Evolutionary conservation across 92 coral and sea anemone genomes (phyloP), one percentile per base, ranked within the genome.

Genomic region (Bergia puertoricense): DNA sequence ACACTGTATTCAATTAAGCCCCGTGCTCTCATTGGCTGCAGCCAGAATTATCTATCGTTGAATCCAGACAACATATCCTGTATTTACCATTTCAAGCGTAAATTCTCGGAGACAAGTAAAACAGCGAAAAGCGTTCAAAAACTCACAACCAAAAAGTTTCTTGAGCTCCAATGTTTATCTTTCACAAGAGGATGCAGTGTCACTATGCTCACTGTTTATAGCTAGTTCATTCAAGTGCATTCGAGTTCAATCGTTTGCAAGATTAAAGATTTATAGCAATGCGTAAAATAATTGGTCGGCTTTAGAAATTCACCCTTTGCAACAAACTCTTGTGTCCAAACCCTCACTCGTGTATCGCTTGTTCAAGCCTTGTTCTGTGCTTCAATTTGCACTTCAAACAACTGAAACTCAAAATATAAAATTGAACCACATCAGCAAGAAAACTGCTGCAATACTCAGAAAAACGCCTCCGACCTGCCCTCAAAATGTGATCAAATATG

Each of bases 1-100:
- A 48, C 39, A 71, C 78, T 84, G 87, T 39, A 69, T 71, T 84
- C 79, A 84, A 84, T 84, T 72, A 84, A 84, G 30, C 4, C 87
- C 23, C 87, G 87, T 13, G 62, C 57, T 54, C 87, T 48, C 79
- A 84, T 84, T 84, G 87, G 87, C 78, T 84, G 67, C 13, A 13
- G 36, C 37, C 44, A 37, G 45, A 84, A 69, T 69, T 84, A 84
- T 84, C 87, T 69, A 22, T 72, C 51, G 71, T 71, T 72, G 46
- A 15, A 84, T 72, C 79, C 87, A 84, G 87, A 84, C 87, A 84
- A 84, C n/a, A 69, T n/a, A 84, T 42, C 18, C 39, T 36, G 39
- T 71, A 71, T 84, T 71, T 71, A 48, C 65, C 57, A 46, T 73
- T 71, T 84, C 13, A 73, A 14, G 79, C 77, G 62, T 68, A 41